These are phyloP conservation scores for Anolis sagrei DNA, from an alignment of 2,113 vertebrate genomes.

Conservation along the genomic window DNA sequence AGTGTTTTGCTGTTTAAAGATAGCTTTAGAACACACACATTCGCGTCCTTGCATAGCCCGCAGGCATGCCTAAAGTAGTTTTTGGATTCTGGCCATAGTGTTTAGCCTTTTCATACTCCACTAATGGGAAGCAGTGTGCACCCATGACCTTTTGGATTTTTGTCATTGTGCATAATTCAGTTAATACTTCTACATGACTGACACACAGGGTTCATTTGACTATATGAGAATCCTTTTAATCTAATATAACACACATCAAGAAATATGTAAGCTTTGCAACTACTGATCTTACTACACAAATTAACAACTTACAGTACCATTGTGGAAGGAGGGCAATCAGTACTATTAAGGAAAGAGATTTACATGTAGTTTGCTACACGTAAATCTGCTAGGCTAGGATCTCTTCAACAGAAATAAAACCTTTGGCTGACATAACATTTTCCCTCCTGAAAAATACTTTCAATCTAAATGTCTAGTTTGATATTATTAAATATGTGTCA, in stretches of 20 bases:
- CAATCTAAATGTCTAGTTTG: constrained; percentile 13
- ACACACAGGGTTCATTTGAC: not conserved
- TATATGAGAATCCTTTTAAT: constrained; percentile 30
- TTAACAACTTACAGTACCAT: not conserved
- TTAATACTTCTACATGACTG: constrained; percentile 42
- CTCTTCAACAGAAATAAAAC: not conserved
- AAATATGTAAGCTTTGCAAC: constrained; percentile 5
- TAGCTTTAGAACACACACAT: not conserved
- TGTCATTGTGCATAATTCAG: constrained; percentile 4
- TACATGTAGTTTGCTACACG: constrained; percentile 26
- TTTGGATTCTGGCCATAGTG: constrained; percentile 7
- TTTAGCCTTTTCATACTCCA: constrained; percentile 14
- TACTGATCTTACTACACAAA: constrained; percentile 24
- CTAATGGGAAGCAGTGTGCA: constrained; percentile 16
- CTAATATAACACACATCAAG: not conserved
- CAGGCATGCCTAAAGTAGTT: not conserved
- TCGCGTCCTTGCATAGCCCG: not conserved
- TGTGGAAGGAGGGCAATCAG: not conserved
- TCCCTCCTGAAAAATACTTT: not conserved
- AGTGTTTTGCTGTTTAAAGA: constrained; percentile 1
- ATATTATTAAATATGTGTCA: constrained; percentile 48
- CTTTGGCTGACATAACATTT: not conserved
- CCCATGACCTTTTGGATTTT: constrained; percentile 9
- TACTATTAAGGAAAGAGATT: not conserved
- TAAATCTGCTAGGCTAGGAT: constrained; percentile 6